Evolutionary conservation across 2,888 invertebrate genomes (phyloP), one percentile per base, ranked within the genome.

Genomic region (Strigamia transsilvanica): DNA sequence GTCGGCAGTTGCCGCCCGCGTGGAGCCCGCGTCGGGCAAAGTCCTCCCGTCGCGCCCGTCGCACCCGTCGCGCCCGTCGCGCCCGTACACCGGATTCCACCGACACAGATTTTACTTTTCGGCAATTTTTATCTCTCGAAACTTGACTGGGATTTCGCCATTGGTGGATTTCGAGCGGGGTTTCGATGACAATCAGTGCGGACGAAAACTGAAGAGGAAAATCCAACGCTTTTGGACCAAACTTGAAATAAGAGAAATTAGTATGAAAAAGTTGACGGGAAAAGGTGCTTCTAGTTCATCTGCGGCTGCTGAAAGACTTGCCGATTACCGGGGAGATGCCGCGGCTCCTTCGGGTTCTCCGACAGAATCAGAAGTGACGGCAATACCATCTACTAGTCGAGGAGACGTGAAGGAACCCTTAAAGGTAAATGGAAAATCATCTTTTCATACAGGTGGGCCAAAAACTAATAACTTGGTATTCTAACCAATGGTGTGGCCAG

Each of bases 221-320:
- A 2, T 27, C 3, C 27, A 3, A 27, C 27, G 3, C 27, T 27
- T 13, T 42, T 42, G 42, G 42, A 27, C 27, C 27, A 27, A 3
- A 46, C 5, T 46, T 1, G 46, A 46, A 46, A 10, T 15, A 46
- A 46, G 2, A 3, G 27, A 27, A 27, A 27, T 27, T 27, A 46
- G 46, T 0, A 79, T 79, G 79, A 79, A 79, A n/a, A 79, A 79
- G 38, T 34, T 79, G 32, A 34, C 38, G 12, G 34, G 32, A 7
- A 34, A 34, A 32, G 23, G 21, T 15, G 21, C 21, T 23, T 21
- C 10, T 0, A 51, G 80, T 34, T 46, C 42, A 10, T 79, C 84
- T 51, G 84, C 86, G 83, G 87, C 87, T 82, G 88, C 88, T 82
- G 88, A 87, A 85, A 85, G 87, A 84, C 86, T 88, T 84, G 87